A percentile compares a stretch with the other conserved stretches of the same genome.
These are phyloP conservation scores for Sisor rabdophorus DNA, from an alignment of 2,113 vertebrate species.

Conservation along the genomic window DNA sequence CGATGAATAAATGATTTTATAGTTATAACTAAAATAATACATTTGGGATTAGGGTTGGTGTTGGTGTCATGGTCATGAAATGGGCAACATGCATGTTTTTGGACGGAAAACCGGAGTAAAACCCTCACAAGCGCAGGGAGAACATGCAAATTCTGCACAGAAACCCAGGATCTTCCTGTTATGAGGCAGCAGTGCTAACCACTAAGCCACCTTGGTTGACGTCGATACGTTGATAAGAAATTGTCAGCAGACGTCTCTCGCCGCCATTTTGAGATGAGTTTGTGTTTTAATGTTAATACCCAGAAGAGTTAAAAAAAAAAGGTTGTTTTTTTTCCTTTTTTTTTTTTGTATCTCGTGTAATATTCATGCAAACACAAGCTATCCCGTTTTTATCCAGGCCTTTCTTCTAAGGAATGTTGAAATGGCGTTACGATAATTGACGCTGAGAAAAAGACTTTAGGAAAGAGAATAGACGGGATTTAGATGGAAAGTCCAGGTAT, in stretches of 20 bases:
- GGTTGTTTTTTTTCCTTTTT: no score
- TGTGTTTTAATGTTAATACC: constrained; percentile 68
- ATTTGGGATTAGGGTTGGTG: no score
- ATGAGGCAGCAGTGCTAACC: no score
- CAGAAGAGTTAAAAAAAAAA: constrained; percentile 51
- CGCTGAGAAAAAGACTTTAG: constrained; percentile 11
- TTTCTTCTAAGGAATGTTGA: constrained; percentile 47
- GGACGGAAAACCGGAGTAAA: no score
- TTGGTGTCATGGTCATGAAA: no score
- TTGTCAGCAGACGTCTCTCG: background rate
- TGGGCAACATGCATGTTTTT: no score
- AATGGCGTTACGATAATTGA: constrained; percentile 47
- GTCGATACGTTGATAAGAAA: no score
- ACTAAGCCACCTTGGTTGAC: no score
- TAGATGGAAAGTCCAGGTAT: constrained; percentile 13
- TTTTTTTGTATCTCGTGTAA: constrained; percentile 56
- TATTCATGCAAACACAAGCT: constrained; percentile 57
- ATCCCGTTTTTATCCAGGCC: constrained; percentile 51
- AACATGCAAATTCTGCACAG: no score
- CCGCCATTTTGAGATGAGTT: constrained; percentile 60
- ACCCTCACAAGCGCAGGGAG: no score
- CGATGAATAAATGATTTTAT: constrained; percentile 3
- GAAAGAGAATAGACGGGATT: constrained; percentile 18
- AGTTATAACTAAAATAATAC: no score
- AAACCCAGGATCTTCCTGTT: no score